These are phyloP conservation scores for Synodontis membranacea DNA, from an alignment of 2,113 vertebrate genomes.

Conservation along the genomic window DNA sequence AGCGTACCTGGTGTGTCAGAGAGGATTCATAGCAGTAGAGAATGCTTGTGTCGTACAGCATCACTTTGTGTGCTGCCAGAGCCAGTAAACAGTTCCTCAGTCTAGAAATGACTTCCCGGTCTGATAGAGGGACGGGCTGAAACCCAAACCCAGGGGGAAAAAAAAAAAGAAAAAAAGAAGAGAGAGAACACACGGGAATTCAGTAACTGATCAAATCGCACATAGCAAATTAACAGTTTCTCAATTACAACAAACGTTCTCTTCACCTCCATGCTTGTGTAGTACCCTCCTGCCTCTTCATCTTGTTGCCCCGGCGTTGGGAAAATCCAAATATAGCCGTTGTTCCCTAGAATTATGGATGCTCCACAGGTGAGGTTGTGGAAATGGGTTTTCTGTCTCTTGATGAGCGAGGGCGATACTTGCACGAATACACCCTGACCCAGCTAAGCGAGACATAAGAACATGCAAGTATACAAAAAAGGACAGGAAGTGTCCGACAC, in stretches of 20 bases:
- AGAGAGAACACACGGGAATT: not conserved
- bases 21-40: conserved; percentile 96
- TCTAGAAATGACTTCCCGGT: conserved; percentile 93
- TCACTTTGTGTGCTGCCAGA: conserved; percentile 82
- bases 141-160: not conserved
- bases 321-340: conserved; percentile 94
- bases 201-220: not conserved
- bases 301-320: conserved; percentile 83
- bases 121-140: conserved; percentile 82
- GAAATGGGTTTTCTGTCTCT: conserved; percentile 95
- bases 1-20: conserved; percentile 83
- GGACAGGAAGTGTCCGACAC: not conserved
- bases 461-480: not conserved
- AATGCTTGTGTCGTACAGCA: conserved; percentile 93
- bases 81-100: conserved; percentile 91
- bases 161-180: no score
- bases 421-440: conserved; percentile 92
- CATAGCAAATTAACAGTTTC: not conserved
- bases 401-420: conserved; percentile 90
- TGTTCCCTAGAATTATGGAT: conserved; percentile 92
- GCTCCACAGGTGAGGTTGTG: conserved; percentile 92
- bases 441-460: conserved; percentile 69
- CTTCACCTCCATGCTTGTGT: conserved; percentile 84
- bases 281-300: conserved; percentile 87
- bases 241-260: not conserved